Conservation (phyloP, 2,797 vertebrate species). For the Poliocrania exsul region DNA sequence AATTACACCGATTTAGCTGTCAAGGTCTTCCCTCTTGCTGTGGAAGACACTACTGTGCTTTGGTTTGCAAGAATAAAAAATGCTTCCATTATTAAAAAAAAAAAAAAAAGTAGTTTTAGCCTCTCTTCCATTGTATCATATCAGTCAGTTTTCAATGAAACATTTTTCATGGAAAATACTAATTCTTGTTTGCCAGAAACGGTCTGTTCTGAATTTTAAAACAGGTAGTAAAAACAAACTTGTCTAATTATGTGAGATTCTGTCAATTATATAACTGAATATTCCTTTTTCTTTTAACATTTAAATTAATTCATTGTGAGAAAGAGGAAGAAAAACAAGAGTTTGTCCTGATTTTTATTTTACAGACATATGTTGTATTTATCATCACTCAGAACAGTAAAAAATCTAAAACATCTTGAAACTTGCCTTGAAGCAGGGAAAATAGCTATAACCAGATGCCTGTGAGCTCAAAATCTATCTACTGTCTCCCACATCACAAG, state of each 20-base stretch:
- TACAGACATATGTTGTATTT: background rate
- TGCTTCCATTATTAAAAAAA: background rate
- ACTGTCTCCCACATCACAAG: background rate
- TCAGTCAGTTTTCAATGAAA: background rate
- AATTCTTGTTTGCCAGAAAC: background rate
- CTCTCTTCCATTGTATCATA: background rate
- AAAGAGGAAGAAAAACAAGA: background rate
- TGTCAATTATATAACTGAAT: background rate
- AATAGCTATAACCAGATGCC: background rate
- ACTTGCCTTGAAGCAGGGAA: background rate
- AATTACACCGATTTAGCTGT: background rate
- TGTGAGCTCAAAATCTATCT: background rate
- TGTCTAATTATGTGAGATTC: background rate
- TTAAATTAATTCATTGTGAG: background rate
- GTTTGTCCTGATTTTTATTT: background rate
- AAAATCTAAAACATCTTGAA: background rate
- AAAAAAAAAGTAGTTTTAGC: background rate
- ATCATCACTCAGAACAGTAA: background rate
- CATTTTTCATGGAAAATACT: background rate
- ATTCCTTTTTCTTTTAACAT: background rate
- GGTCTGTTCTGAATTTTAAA: background rate
- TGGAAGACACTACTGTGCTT: background rate
- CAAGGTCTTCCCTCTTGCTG: background rate
- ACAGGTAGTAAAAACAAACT: background rate
- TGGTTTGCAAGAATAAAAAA: background rate